Conservation (phyloP, 2,113 vertebrate species). For the Prietella phreatophila region DNA sequence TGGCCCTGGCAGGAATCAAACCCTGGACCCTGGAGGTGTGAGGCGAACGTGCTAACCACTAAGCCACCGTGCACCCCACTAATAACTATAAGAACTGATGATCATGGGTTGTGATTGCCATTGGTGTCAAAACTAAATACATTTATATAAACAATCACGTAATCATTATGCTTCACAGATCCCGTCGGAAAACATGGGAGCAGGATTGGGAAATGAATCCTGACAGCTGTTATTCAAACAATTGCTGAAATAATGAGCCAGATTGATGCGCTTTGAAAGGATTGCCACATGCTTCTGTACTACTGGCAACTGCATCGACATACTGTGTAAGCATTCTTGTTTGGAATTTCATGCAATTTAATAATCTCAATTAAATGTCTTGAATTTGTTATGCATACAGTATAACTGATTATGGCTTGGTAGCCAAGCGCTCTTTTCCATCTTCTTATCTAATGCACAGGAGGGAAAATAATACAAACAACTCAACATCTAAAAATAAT, state of each 20-base stretch:
- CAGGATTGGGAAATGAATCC: neutral
- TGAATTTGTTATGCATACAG: neutral
- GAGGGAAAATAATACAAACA: conserved; percentile 11
- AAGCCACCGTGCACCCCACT: too few relatives aligned
- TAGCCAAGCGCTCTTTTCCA: neutral
- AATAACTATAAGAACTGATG: neutral
- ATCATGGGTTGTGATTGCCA: neutral
- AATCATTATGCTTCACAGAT: neutral
- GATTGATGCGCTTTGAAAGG: neutral
- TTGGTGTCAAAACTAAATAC: neutral
- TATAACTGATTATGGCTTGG: neutral
- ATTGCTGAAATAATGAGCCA: neutral
- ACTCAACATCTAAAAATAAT: conserved; percentile 37
- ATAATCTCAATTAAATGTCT: neutral
- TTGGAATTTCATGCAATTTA: neutral
- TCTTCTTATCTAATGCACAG: neutral
- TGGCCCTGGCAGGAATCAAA: too few relatives aligned
- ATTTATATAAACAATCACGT: too few relatives aligned
- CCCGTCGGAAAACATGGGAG: neutral
- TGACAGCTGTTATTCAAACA: neutral
- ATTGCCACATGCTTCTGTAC: neutral
- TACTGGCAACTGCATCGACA: neutral
- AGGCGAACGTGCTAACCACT: too few relatives aligned
- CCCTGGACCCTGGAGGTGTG: too few relatives aligned
- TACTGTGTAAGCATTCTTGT: neutral